Evolutionary conservation across 2,113 vertebrate species (phyloP).

Genomic region (Rhinichthys klamathensis): DNA sequence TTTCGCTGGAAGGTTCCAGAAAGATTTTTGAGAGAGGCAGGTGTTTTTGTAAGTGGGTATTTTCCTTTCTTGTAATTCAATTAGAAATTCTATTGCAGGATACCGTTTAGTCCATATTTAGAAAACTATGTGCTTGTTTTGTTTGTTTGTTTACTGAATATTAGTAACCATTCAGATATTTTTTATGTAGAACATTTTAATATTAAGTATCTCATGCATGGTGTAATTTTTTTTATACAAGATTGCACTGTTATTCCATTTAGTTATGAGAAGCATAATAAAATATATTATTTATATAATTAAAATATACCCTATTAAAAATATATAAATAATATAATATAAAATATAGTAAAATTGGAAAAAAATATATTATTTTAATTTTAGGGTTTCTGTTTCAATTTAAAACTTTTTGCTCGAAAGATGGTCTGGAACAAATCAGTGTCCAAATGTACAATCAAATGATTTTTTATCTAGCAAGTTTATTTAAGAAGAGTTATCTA

Average conservation of each 20-base stretch:
- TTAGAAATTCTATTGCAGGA: not conserved
- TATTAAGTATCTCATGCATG: not conserved
- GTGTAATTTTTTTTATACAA: not conserved
- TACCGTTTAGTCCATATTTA: not conserved
- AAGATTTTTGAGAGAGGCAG: not conserved
- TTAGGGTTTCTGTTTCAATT: not conserved
- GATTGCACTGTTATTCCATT: not conserved
- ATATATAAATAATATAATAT: not conserved
- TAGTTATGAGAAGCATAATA: too few relatives aligned
- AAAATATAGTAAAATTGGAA: not conserved
- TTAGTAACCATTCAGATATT: not conserved
- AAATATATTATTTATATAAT: too few relatives aligned
- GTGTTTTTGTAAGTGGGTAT: slow-evolving; percentile 4
- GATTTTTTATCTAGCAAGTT: not conserved
- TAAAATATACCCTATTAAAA: not conserved
- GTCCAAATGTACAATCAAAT: not conserved
- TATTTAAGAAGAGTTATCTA: not conserved
- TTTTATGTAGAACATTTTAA: not conserved
- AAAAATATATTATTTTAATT: not conserved
- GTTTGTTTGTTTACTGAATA: not conserved
- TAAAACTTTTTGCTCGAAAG: not conserved
- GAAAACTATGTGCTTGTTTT: not conserved
- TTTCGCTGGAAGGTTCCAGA: not conserved
- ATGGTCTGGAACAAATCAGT: too few relatives aligned
- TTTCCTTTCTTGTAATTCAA: not conserved